These are phyloP conservation scores for Saccostrea cuccullata DNA, from an alignment of 1,140 invertebrate genomes.

Conservation along the genomic window DNA sequence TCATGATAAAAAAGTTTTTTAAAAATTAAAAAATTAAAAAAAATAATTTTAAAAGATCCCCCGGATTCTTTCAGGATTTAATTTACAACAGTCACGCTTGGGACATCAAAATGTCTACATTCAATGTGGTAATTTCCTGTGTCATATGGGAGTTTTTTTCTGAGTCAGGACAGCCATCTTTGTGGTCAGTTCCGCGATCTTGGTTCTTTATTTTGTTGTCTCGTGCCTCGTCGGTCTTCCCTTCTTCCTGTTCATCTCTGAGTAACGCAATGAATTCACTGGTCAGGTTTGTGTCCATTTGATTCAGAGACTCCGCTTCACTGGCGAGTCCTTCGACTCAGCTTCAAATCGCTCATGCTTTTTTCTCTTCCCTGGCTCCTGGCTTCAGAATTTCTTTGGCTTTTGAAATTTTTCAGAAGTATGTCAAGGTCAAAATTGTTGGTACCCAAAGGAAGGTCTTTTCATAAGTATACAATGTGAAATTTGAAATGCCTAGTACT, in stretches of 20 bases:
- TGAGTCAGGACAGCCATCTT: no score
- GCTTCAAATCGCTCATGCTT: background rate
- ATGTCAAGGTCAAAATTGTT: no score
- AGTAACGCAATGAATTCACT: background rate
- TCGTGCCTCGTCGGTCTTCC: background rate
- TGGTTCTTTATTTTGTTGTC: background rate
- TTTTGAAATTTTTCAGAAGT: no score
- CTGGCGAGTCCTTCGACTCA: background rate
- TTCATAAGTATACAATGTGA: no score
- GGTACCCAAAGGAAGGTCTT: no score
- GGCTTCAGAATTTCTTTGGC: background rate
- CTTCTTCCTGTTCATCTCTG: background rate
- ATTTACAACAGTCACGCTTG: no score
- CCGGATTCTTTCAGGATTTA: no score
- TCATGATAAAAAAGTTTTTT: no score
- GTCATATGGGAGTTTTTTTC: background rate
- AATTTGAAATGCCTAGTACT: no score
- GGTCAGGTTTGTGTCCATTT: background rate
- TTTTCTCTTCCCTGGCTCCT: background rate
- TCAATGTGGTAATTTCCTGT: background rate
- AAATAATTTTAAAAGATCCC: no score
- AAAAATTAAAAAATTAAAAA: no score
- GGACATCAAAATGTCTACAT: background rate
- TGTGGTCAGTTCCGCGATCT: background rate
- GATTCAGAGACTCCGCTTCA: background rate